Conservation (phyloP, 2,888 invertebrate species). For the Ommatoiulus sabulosus region DNA sequence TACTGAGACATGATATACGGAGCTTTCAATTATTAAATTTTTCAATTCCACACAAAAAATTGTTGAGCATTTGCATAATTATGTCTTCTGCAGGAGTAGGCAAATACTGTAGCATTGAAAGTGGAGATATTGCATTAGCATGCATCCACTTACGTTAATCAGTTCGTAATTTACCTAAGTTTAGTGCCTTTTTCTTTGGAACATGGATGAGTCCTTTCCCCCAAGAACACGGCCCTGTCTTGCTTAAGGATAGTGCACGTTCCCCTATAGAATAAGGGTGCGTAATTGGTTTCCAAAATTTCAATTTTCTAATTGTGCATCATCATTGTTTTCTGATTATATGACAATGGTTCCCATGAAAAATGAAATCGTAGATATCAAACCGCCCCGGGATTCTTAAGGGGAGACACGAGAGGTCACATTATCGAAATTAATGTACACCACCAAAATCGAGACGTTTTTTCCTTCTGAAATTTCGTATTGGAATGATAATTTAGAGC, state of each 20-base stretch:
- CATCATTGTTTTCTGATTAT: conserved; percentile 6
- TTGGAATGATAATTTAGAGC: not conserved
- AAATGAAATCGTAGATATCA: not conserved
- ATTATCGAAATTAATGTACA: not conserved
- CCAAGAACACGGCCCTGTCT: not conserved
- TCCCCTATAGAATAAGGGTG: not conserved
- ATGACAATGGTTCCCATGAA: conserved; percentile 1
- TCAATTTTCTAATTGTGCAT: not conserved
- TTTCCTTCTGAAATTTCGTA: not conserved
- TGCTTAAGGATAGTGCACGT: not conserved
- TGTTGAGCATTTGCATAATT: not conserved
- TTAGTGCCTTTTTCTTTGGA: not conserved
- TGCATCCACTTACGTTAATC: not conserved
- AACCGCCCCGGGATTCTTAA: not conserved
- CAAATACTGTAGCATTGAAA: not conserved
- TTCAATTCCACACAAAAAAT: not conserved
- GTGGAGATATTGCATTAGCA: not conserved
- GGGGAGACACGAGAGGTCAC: not conserved
- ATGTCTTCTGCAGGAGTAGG: not conserved
- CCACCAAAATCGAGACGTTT: not conserved
- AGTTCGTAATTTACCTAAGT: not conserved
- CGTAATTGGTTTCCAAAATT: conserved; percentile 20
- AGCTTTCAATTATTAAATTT: not conserved
- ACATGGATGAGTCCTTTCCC: not conserved
- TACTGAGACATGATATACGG: not conserved